Evolutionary conservation across 2,888 invertebrate species (phyloP), one percentile per base, ranked within the genome.

Genomic region (Chironomus riparius): DNA sequence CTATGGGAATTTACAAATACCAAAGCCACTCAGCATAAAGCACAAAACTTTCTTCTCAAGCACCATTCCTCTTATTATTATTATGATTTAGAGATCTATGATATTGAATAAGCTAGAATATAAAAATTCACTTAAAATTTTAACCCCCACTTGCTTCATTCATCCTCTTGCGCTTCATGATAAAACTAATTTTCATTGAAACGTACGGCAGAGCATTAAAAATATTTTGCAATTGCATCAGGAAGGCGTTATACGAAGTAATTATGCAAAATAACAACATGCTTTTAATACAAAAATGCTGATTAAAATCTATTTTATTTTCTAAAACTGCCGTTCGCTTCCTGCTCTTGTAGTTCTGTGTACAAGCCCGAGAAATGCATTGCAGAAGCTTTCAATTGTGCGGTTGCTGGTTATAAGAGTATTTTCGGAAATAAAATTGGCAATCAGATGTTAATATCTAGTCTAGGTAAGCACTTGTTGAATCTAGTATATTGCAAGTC

Each of bases 201-300:
- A 56, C 56, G 56, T 56, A 18, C 56, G 18, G 56, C 56, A 56
- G 18, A 56, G 15, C 15, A 56, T 56, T 56, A 56, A 56, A 50
- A 56, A 56, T 15, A 56, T 18, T 56, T 56, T 56, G 56, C 56
- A 56, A 56, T 15, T 56, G 70, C n/a, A 21, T 24, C n/a, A 48
- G 38, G 15, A 38, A 62, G 72, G 61, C 62, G 61, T 47, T 15
- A 38, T 61, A 47, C 15, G 61, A 72, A 72, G 72, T 50, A 72
- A 72, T 72, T 72, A 72, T 72, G 72, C 72, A 72, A 72, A 72
- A 61, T 72, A 72, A 72, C 72, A 72, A 72, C 72, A 62, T 65
- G 38, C 72, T 62, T 28, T 71, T 62, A 72, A 72, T 72, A 62
- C 72, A 72, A 62, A 18, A 72, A 62, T 72, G 72, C 47, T 72